phyloP scores from a whole-genome alignment of 2,113 vertebrate genomes.

The Haemorhous mexicanus region DNA sequence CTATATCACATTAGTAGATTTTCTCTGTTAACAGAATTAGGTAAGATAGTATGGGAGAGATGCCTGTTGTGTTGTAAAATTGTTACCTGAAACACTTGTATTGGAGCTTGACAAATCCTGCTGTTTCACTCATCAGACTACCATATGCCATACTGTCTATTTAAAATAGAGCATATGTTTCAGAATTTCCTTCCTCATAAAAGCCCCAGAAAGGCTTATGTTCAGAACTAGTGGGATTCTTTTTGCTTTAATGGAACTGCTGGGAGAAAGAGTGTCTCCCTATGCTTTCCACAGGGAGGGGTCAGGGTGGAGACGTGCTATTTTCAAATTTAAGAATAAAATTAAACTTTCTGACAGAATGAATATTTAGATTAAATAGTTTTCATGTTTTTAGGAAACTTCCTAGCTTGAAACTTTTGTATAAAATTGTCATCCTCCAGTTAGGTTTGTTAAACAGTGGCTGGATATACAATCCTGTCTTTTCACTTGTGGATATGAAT shows the following conservation, averaged over 20 bases:
- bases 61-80: not conserved
- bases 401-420: not conserved
- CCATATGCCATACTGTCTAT: not conserved
- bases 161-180: not conserved
- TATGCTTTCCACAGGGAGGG: not conserved
- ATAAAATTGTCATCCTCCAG: not conserved
- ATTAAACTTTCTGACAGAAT: not conserved
- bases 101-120: not conserved
- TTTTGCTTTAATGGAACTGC: not conserved
- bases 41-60: not conserved
- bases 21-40: not conserved
- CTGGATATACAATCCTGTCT: not conserved
- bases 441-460: not conserved
- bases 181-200: not conserved
- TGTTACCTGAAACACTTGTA: not conserved
- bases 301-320: fast-evolving
- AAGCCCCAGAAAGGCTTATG: not conserved
- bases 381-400: not conserved
- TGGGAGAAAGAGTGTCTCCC: not conserved
- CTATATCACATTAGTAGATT: not conserved
- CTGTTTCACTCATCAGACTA: not conserved
- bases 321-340: not conserved
- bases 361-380: not conserved
- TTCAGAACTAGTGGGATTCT: not conserved
- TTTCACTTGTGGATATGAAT: not conserved